Percentiles rank a stretch among this genome's conserved stretches.
These are phyloP conservation scores for Acomys russatus DNA, from an alignment of 2,797 vertebrate species.

Conservation along the genomic window DNA sequence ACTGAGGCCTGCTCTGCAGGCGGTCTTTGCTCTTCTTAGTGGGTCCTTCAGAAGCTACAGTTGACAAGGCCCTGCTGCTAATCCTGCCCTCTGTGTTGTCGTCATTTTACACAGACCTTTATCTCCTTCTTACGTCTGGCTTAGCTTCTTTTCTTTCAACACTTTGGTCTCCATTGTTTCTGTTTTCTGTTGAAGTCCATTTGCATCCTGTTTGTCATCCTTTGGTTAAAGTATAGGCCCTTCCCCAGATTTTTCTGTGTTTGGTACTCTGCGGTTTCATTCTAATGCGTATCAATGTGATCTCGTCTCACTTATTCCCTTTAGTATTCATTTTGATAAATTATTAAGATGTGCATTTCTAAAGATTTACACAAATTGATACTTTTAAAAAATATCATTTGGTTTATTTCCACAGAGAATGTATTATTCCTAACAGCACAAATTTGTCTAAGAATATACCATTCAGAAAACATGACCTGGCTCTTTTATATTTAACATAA, in stretches of 20 bases:
- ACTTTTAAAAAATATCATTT: slow-evolving; percentile 36
- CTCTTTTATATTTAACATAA: not conserved
- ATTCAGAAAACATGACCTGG: not conserved
- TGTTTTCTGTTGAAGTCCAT: slow-evolving; percentile 30
- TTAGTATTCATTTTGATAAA: slow-evolving; percentile 50
- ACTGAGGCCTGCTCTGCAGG: not conserved
- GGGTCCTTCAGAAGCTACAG: not conserved
- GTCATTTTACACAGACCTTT: not conserved
- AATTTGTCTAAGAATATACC: slow-evolving; percentile 43
- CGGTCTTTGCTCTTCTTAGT: slow-evolving; percentile 14
- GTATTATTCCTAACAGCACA: slow-evolving; percentile 47
- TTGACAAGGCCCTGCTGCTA: not conserved
- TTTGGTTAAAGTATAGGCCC: slow-evolving; percentile 1
- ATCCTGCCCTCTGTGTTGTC: not conserved
- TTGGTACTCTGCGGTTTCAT: slow-evolving; percentile 13
- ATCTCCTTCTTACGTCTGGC: slow-evolving; percentile 27
- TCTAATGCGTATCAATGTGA: not conserved
- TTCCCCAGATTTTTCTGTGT: not conserved
- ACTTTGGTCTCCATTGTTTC: not conserved
- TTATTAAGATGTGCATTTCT: not conserved
- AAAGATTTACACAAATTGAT: slow-evolving; percentile 48
- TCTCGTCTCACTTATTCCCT: slow-evolving; percentile 31
- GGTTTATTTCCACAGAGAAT: slow-evolving; percentile 56
- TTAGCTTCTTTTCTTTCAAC: slow-evolving; percentile 26
- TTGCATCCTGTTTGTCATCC: not conserved